phyloP scores from a whole-genome alignment of 2,113 vertebrate species.

The Haemorhous mexicanus region DNA sequence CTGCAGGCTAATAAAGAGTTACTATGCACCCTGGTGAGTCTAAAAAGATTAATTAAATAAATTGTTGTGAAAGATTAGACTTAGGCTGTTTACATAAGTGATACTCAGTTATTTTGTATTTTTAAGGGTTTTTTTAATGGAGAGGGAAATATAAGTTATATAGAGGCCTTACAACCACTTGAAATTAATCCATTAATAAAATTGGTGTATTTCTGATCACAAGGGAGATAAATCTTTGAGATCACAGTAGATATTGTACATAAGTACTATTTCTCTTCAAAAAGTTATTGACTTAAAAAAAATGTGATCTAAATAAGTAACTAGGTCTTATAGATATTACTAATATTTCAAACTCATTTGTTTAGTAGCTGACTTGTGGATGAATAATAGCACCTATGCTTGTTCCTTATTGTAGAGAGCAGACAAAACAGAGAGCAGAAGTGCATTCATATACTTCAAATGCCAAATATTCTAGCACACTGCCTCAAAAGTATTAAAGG shows the following conservation, averaged over 20 bases:
- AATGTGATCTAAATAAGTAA: background rate
- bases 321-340: background rate
- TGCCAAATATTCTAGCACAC: background rate
- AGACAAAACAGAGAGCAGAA: background rate
- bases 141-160: background rate
- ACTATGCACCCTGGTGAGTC: background rate
- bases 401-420: background rate
- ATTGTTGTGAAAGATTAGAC: background rate
- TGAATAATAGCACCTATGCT: background rate
- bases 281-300: background rate
- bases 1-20: background rate
- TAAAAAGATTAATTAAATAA: background rate
- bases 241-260: background rate
- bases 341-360: background rate
- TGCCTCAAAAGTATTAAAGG: background rate
- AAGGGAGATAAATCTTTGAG: background rate
- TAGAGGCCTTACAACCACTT: background rate
- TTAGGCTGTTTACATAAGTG: background rate
- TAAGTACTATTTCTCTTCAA: background rate
- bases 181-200: background rate
- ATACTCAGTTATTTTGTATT: background rate
- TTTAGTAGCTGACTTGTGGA: background rate
- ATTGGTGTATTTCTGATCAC: background rate
- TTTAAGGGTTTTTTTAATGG: background rate
- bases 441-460: background rate